Conservation (phyloP, 1,140 invertebrate genomes). For the Leptoteleia sp. region DNA sequence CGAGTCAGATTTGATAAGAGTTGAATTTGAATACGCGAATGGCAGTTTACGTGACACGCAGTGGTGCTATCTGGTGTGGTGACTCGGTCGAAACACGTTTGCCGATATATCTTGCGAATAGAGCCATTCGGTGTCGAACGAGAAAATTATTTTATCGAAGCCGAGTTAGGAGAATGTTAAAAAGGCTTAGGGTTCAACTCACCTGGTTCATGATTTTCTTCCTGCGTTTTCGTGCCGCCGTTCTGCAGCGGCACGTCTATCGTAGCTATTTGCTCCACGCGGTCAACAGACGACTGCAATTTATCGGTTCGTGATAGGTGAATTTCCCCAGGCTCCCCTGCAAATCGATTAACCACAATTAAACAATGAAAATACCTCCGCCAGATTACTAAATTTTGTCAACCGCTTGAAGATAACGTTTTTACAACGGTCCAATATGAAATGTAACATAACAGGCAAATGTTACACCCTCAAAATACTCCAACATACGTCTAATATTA, state of each 20-base stretch:
- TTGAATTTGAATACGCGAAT: conserved; percentile 1
- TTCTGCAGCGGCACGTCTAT: conserved; percentile 80
- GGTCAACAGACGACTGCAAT: conserved; percentile 77
- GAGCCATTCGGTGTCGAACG: conserved; percentile 5
- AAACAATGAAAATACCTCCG: too few relatives aligned
- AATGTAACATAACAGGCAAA: too few relatives aligned
- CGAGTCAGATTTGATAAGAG: too few relatives aligned
- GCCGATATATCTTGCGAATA: background rate
- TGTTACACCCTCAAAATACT: too few relatives aligned
- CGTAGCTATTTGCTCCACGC: conserved; percentile 78
- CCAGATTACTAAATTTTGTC: too few relatives aligned
- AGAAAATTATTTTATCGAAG: conserved; percentile 16
- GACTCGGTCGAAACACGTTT: background rate
- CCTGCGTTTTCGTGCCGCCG: conserved; percentile 79
- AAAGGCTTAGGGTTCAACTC: conserved; percentile 40
- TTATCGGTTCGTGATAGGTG: conserved; percentile 79
- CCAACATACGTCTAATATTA: too few relatives aligned
- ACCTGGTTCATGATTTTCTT: conserved; percentile 79
- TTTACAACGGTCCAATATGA: too few relatives aligned
- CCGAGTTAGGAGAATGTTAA: conserved; percentile 1
- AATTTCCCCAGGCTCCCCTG: conserved; percentile 76
- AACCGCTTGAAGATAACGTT: too few relatives aligned
- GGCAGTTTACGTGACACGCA: background rate
- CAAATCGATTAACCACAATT: too few relatives aligned
- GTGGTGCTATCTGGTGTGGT: background rate